Percentiles rank a stretch among this genome's conserved stretches.
Evolutionary conservation across 2,797 vertebrate genomes (phyloP).

Genomic region (Philypnodon macrostomus): DNA sequence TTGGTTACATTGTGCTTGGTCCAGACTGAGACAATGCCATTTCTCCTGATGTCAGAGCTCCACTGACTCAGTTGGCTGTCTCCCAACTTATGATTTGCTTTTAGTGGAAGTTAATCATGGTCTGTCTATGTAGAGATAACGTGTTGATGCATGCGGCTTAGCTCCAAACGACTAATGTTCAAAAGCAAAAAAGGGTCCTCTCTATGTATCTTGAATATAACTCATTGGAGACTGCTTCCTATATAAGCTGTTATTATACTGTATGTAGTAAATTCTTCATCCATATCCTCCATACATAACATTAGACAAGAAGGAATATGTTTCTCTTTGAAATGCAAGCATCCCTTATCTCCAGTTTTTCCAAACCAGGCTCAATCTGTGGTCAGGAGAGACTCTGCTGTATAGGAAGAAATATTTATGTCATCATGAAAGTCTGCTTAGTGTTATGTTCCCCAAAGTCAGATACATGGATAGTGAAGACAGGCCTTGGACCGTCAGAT

Average conservation of each 20-base stretch:
- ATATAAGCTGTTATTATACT: too few species aligned
- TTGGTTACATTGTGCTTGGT: too few species aligned
- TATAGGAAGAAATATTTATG: conserved; percentile 47
- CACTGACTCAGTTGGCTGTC: background rate
- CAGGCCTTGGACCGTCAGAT: conserved; percentile 4
- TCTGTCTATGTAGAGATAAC: background rate
- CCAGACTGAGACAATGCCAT: too few species aligned
- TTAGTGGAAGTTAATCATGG: conserved; percentile 6
- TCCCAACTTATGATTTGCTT: background rate
- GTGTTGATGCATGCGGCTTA: background rate
- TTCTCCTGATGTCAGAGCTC: too few species aligned
- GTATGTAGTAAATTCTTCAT: background rate
- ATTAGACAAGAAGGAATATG: background rate
- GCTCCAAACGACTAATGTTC: background rate
- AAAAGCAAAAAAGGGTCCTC: background rate
- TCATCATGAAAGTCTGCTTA: conserved; percentile 29
- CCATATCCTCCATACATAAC: background rate
- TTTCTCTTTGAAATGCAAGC: conserved; percentile 25
- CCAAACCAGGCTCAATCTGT: conserved; percentile 16
- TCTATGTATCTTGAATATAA: background rate
- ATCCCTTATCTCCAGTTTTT: conserved; percentile 26
- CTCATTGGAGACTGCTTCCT: background rate
- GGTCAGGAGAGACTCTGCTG: conserved; percentile 22
- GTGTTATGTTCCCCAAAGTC: conserved; percentile 27
- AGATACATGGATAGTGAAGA: background rate